Conservation (phyloP, 2,113 vertebrate species). For the Laticauda laticaudata region DNA sequence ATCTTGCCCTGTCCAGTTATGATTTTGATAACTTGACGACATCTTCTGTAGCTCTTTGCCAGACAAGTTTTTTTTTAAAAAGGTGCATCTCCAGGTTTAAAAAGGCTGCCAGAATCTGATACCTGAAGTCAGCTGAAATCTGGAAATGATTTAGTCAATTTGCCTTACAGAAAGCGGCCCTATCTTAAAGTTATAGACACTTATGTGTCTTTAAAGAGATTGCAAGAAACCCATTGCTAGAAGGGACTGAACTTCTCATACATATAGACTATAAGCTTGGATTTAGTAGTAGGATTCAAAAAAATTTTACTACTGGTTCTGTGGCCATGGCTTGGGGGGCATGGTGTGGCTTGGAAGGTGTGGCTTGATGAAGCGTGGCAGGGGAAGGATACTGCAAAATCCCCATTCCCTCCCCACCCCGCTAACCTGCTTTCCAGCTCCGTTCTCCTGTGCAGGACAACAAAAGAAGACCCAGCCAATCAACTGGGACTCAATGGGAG, state of each 20-base stretch:
- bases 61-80: background rate
- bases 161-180: background rate
- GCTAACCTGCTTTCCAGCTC: too few species aligned
- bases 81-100: background rate
- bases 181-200: background rate
- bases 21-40: background rate
- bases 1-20: background rate
- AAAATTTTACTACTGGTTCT: too few species aligned
- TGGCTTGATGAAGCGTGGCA: too few species aligned
- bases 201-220: background rate
- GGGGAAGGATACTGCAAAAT: too few species aligned
- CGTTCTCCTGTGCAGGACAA: too few species aligned
- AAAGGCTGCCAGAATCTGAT: background rate
- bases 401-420: too few species aligned
- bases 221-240: background rate
- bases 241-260: background rate
- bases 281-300: background rate
- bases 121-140: background rate
- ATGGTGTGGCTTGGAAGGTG: too few species aligned
- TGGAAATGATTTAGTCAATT: background rate
- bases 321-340: too few species aligned
- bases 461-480: too few species aligned
- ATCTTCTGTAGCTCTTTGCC: background rate
- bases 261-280: background rate
- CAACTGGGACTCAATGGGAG: too few species aligned